These are phyloP conservation scores for Drosophila nasuta DNA, from an alignment of 1,140 invertebrate species.

Conservation along the genomic window DNA sequence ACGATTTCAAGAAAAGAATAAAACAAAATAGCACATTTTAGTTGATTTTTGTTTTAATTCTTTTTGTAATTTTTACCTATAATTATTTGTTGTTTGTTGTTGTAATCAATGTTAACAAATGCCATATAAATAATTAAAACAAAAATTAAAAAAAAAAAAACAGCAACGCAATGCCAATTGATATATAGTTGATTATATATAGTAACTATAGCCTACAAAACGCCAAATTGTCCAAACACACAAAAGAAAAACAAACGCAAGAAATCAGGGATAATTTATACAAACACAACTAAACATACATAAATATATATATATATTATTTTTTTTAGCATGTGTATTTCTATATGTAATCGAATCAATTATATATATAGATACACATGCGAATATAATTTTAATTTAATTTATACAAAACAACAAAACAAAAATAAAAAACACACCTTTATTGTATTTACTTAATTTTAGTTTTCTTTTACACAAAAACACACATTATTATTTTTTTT, in stretches of 20 bases:
- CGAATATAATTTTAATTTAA: constrained; percentile 18
- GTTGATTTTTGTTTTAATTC: constrained; percentile 19
- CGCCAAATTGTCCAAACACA: constrained; percentile 65
- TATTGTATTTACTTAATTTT: constrained; percentile 30
- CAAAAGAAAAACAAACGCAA: constrained; percentile 17
- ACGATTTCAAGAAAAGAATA: background rate
- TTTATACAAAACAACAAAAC: constrained; percentile 39
- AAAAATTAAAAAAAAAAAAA: constrained; percentile 51
- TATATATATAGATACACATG: constrained; percentile 23
- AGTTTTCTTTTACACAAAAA: constrained; percentile 39
- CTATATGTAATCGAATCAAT: constrained; percentile 11
- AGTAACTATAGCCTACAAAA: constrained; percentile 57
- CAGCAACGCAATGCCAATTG: constrained; percentile 72
- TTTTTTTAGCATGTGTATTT: constrained; percentile 12
- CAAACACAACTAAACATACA: constrained; percentile 18
- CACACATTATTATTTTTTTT: constrained; percentile 25
- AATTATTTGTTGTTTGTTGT: constrained; percentile 48
- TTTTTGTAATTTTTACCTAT: constrained; percentile 36
- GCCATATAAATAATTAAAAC: constrained; percentile 65
- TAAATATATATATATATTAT: constrained; percentile 13
- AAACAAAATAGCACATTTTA: constrained; percentile 13
- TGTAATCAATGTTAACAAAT: constrained; percentile 48
- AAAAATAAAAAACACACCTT: constrained; percentile 15
- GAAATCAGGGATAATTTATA: constrained; percentile 71
- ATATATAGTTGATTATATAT: constrained; percentile 45